Evolutionary conservation across 1,140 invertebrate genomes (phyloP), one percentile per base, ranked within the genome.

Genomic region (Pygmarrhopalites habei): DNA sequence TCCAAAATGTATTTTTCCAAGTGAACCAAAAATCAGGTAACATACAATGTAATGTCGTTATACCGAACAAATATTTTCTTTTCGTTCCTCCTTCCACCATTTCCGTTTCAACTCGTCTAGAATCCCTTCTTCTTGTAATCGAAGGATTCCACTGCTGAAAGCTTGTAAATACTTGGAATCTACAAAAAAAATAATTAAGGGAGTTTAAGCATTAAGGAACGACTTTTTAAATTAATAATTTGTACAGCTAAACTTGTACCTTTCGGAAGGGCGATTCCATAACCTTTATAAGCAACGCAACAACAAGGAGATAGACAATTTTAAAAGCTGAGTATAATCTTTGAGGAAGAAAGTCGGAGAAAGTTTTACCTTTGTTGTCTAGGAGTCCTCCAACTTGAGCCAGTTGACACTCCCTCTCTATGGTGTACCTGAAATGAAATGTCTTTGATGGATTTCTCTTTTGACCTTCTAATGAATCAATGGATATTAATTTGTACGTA

Each of bases 11-110:
- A n/a, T n/a, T n/a, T n/a, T n/a, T n/a, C n/a, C n/a, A n/a, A n/a
- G n/a, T n/a, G n/a, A n/a, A n/a, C n/a, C n/a, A n/a, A n/a, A n/a
- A n/a, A n/a, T n/a, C n/a, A n/a, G n/a, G 17, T 39, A 39, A 39
- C 17, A 10, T 10, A 39, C 35, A 39, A 39, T 17, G 35, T 39
- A 39, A 39, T 39, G 35, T 17, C 17, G 4, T 66, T 81, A 82
- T 79, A 90, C 88, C 72, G 85, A 81, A 75, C 89, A 92, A 39
- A 85, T 82, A 60, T 87, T 87, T 15, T 88, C 89, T 7, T 88
- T 89, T 29, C 87, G 81, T 78, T 89, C 89, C 75, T 92, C 87
- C 76, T 93, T 93, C 92, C 92, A 95, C 93, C 92, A 97, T 75
- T 89, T 87, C 19, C 90, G 91, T 80, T 95, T 95, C 68, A 96